A percentile compares a stretch with the other conserved stretches of the same genome.
phyloP scores from a whole-genome alignment of 1,140 invertebrate species.

The Scaptomyza montana region DNA sequence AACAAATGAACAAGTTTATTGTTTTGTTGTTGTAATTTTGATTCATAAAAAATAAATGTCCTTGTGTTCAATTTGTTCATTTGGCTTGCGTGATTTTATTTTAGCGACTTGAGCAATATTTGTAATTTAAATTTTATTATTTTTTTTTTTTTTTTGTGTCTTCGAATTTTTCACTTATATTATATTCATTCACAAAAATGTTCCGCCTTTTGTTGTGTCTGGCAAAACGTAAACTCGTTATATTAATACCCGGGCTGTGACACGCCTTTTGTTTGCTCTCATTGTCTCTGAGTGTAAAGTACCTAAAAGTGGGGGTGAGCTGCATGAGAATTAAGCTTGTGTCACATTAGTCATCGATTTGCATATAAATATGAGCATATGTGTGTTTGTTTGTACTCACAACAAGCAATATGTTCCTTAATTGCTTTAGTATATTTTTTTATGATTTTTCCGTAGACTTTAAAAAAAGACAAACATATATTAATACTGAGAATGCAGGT shows the following conservation, averaged over 20 bases:
- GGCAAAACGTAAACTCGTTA: neutral
- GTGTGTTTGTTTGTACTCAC: neutral
- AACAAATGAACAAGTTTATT: neutral
- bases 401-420: no score
- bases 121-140: neutral
- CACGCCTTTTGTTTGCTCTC: neutral
- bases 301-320: neutral
- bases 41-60: neutral
- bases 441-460: no score
- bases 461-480: no score
- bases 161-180: neutral
- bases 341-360: neutral
- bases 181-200: conserved; percentile 3
- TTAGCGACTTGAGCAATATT: neutral
- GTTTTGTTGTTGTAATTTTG: neutral
- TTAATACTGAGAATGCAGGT: no score
- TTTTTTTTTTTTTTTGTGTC: neutral
- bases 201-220: neutral
- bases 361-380: neutral
- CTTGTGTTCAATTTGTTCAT: neutral
- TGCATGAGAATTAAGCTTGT: neutral
- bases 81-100: conserved; percentile 23
- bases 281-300: neutral
- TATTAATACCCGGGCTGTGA: neutral
- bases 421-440: no score